Percentiles rank a stretch among this genome's conserved stretches.
Evolutionary conservation across 2,797 vertebrate genomes (phyloP).

Genomic region (Paedocypris micromegethes): DNA sequence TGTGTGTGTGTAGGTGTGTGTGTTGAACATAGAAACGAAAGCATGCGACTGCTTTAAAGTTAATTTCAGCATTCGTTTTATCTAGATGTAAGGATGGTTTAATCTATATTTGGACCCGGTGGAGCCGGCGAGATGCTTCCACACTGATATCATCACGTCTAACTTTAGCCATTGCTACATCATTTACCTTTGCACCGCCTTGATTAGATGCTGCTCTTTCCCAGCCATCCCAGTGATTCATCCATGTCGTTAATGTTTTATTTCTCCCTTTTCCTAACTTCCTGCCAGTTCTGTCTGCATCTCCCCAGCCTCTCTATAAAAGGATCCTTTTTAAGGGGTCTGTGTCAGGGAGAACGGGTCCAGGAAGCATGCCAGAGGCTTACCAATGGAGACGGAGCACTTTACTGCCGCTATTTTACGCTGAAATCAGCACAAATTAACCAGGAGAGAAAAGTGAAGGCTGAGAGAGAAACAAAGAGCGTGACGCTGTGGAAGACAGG

Average conservation of each 20-base stretch:
- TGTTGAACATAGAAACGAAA: no score
- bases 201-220: slow-evolving; percentile 22
- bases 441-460: slow-evolving; percentile 27
- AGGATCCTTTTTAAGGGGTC: slow-evolving; percentile 36
- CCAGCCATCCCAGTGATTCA: not conserved
- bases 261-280: slow-evolving; percentile 6
- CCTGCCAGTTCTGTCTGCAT: slow-evolving; percentile 26
- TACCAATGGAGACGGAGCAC: slow-evolving; percentile 55
- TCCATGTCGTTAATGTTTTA: slow-evolving; percentile 2
- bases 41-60: no score
- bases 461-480: slow-evolving; percentile 12
- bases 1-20: no score
- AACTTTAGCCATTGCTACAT: no score
- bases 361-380: slow-evolving; percentile 56
- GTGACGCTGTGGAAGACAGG: slow-evolving; percentile 15
- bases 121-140: no score
- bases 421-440: slow-evolving; percentile 64
- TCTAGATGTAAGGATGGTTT: no score
- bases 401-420: slow-evolving; percentile 54
- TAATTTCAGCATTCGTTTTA: no score
- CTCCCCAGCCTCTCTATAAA: slow-evolving; percentile 40
- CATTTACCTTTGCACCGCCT: not conserved
- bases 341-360: slow-evolving; percentile 46
- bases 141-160: no score
- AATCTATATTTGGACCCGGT: no score